Percentiles rank a stretch among this genome's conserved stretches.
These are phyloP conservation scores for Oscheius onirici DNA, from an alignment of 2,888 invertebrate genomes.

Conservation along the genomic window DNA sequence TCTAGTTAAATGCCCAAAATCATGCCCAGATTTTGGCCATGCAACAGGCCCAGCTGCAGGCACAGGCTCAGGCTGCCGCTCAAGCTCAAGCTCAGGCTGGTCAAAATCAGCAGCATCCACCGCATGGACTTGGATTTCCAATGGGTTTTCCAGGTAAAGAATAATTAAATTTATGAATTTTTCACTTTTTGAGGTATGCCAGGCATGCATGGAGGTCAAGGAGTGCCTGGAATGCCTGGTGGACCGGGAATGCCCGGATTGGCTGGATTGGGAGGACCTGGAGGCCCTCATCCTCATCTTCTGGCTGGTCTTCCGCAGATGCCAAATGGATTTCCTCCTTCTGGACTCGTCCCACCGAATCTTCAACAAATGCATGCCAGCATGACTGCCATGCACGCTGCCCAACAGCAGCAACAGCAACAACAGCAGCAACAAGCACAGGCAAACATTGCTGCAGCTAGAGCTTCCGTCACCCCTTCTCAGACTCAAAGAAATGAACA, in stretches of 20 bases:
- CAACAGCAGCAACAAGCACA: not conserved
- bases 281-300: not conserved
- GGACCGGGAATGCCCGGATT: slow-evolving; percentile 1
- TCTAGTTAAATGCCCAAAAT: slow-evolving; percentile 4
- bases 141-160: slow-evolving; percentile 1
- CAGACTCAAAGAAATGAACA: not conserved
- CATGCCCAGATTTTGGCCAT: slow-evolving; percentile 20
- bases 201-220: not conserved
- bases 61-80: not conserved
- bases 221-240: slow-evolving; percentile 2
- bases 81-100: slow-evolving; percentile 16
- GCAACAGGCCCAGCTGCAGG: slow-evolving; percentile 15
- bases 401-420: too few relatives aligned
- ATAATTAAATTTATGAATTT: not conserved
- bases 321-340: not conserved
- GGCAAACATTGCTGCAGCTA: not conserved
- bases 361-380: not conserved
- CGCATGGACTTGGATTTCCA: not conserved
- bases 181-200: slow-evolving; percentile 1
- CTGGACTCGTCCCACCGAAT: not conserved
- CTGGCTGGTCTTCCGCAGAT: not conserved
- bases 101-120: not conserved
- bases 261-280: not conserved
- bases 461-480: slow-evolving; percentile 1
- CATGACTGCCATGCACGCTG: too few relatives aligned